Base-by-base conservation (phyloP, 53 echinoderm and acorn worm genomes). In the Holothuria leucospilota region DNA sequence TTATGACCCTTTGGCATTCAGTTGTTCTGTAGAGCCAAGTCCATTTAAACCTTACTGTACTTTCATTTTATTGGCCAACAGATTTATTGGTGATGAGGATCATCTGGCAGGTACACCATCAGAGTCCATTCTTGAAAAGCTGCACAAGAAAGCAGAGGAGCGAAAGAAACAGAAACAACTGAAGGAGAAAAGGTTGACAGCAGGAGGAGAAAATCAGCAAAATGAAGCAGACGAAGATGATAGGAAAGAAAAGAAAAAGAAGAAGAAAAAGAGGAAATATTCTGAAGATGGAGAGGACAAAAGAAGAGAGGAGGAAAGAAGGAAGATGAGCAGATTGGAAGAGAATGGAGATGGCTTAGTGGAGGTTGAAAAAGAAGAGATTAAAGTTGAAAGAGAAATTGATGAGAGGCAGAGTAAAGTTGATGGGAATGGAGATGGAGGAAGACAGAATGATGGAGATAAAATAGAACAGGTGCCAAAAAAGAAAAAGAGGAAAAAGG, bases 61-160 rank as follows among this genome's bases (percentile, higher is more conserved):
- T 68, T 68, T 29, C 14, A 29, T 74, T 15, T 20, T 7, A 13
- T 39, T 39, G 2, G 13, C 34, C 59, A 2, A 20, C 81, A 81
- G 81, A 39, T 81, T 81, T 29, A 30, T 60, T 2, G 81, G 81
- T 60, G 81, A 81, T 20, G 68, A 67, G 26, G 59, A 81, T 13
- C 12, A 51, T 26, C 20, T 26, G 0, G 18, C 0, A 16, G 8
- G 21, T 59, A 1, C 71, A 39, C 65, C 89, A 20, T 51, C 71
- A 25, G 69, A 93, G 23, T 27, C 68, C 21, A 91, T 95, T 23
- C 85, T 96, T 9, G 69, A 77, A 56, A 96, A 73, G 82, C 62
- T 95, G 20, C 90, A 96, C 63, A 91, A 93, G 5, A 96, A 86
- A 68, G 94, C 94, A 21, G 77, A 88, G 79, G 79, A 85, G 39